phyloP scores from a whole-genome alignment of 2,888 invertebrate species.

The Hemicrepidius hirtus region DNA sequence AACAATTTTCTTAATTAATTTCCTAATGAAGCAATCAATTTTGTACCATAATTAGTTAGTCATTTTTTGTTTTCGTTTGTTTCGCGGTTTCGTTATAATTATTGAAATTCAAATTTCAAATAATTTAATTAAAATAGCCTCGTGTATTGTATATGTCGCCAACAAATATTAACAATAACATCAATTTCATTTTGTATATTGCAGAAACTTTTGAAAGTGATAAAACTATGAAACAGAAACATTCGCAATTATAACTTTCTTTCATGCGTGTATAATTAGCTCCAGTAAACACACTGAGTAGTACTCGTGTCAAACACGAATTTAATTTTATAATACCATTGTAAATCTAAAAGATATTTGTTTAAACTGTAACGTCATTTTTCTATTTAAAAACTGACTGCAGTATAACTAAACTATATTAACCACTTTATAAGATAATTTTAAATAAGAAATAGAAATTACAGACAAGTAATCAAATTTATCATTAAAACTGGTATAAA shows the following conservation, averaged over 20 bases:
- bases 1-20: no score
- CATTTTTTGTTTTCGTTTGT: neutral
- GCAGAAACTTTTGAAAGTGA: neutral
- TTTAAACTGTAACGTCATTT: neutral
- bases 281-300: neutral
- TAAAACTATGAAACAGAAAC: conserved; percentile 23
- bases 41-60: no score
- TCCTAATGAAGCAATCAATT: no score
- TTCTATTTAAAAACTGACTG: neutral
- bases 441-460: neutral
- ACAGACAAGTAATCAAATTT: conserved; percentile 6
- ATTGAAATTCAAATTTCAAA: neutral
- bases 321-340: conserved; percentile 6
- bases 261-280: conserved; percentile 7
- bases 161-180: neutral
- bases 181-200: neutral
- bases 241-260: conserved; percentile 15
- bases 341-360: conserved; percentile 9
- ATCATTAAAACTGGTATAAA: conserved; percentile 10
- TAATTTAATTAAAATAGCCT: neutral
- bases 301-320: neutral
- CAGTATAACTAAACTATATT: neutral
- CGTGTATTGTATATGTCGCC: neutral
- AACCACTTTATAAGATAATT: neutral
- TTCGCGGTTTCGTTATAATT: neutral